phyloP scores from a whole-genome alignment of 2,113 vertebrate genomes.

The Ardeotis arabs region DNA sequence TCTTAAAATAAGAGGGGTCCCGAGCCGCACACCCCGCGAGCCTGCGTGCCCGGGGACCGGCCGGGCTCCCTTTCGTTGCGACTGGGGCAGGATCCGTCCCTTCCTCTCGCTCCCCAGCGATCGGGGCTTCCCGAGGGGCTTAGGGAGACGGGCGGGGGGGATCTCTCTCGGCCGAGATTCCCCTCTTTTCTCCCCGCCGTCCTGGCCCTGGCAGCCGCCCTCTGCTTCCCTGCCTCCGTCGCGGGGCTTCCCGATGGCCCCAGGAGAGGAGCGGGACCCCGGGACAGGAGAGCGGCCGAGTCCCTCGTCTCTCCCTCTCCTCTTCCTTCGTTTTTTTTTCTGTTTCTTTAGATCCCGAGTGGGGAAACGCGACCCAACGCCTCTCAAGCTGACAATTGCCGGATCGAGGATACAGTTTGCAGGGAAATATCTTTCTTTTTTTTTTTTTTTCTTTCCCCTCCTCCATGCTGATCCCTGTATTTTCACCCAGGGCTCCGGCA shows the following conservation, averaged over 20 bases:
- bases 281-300: accelerated
- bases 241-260: background rate
- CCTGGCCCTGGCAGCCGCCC: background rate
- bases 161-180: accelerated
- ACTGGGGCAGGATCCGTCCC: background rate
- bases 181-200: accelerated
- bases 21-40: accelerated
- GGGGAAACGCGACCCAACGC: accelerated
- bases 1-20: background rate
- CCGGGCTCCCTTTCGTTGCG: background rate
- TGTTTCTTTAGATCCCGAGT: background rate
- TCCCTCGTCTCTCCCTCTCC: background rate
- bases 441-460: background rate
- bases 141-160: background rate
- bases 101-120: accelerated
- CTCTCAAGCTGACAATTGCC: background rate
- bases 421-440: background rate
- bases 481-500: background rate
- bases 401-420: background rate
- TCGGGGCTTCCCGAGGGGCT: background rate
- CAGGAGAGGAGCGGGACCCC: background rate
- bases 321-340: background rate
- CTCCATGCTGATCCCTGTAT: background rate
- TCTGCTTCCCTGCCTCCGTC: accelerated
- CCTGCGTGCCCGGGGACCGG: background rate